These are phyloP conservation scores for Oryzias curvinotus DNA, from an alignment of 2,113 vertebrate genomes.

Conservation along the genomic window DNA sequence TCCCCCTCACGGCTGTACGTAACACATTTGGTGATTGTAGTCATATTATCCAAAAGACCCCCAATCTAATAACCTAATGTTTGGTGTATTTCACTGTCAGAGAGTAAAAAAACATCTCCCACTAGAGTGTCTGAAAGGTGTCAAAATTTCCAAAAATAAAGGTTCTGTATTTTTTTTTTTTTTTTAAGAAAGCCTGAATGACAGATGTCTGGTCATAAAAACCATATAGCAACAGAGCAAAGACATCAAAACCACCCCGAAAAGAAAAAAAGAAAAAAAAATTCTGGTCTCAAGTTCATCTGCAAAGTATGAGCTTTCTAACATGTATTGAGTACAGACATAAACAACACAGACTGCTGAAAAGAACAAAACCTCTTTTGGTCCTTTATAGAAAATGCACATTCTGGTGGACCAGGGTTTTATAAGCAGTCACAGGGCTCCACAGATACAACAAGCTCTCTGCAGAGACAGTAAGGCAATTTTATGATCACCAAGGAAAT, in stretches of 20 bases:
- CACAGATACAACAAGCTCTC: conserved; percentile 74
- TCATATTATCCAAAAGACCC: conserved; percentile 58
- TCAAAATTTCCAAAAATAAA: conserved; percentile 73
- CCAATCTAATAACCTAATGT: conserved; percentile 57
- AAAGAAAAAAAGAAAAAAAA: conserved; percentile 56
- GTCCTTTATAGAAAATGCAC: conserved; percentile 76
- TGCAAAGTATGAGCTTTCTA: conserved; percentile 72
- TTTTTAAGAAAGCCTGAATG: conserved; percentile 71
- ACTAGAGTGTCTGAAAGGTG: conserved; percentile 65
- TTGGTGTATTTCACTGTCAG: conserved; percentile 44
- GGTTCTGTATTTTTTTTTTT: conserved; percentile 44
- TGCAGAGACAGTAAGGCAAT: conserved; percentile 78
- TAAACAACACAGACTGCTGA: conserved; percentile 85
- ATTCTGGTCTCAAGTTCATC: conserved; percentile 82
- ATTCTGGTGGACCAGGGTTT: conserved; percentile 71
- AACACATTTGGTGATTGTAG: conserved; percentile 57
- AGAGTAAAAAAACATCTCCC: conserved; percentile 66
- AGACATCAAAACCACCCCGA: conserved; percentile 54
- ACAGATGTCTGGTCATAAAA: conserved; percentile 63
- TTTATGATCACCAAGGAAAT: conserved; percentile 71
- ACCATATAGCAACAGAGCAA: conserved; percentile 67
- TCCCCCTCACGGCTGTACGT: conserved; percentile 59
- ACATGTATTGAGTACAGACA: conserved; percentile 77
- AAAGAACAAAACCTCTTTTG: conserved; percentile 73
- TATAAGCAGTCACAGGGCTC: conserved; percentile 73